Evolutionary conservation across 2,888 invertebrate species (phyloP), one percentile per base, ranked within the genome.

Genomic region (Thelaira solivaga): DNA sequence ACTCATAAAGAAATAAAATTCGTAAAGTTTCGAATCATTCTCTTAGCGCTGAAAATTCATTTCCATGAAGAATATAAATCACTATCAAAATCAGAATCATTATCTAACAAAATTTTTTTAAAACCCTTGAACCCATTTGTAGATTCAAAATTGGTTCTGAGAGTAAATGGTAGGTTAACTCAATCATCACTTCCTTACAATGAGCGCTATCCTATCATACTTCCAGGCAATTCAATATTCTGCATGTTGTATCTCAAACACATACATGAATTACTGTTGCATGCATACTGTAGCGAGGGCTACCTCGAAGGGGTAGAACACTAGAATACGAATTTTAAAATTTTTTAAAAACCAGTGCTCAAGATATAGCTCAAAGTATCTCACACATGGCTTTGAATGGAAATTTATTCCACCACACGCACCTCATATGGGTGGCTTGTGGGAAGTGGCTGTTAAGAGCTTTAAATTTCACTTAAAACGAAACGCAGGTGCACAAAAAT

Each of bases 371-470:
- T 13, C 22, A 31, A 13, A 57, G 18, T 68, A 75, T 10, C 10
- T 43, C 2, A 16, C 26, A 3, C 75, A 68, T 1, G 55, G 75
- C 1, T 68, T 75, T 22, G 45, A 62, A 24, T 75, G 75, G 49
- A 22, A 8, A 0, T 76, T 76, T 8, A 76, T 69, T n/a, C 69
- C 74, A 16, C 67, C 74, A 1, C 57, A 41, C 5, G 53, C 74
- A n/a, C 75, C 69, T 8, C 75, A 76, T 13, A 64, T 76, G 68
- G 75, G 75, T 13, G 68, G 55, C 5, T 18, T 76, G 43, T 76
- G 59, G 57, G 59, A 64, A 13, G 55, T 64, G 0, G 69, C 69
- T 0, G 64, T 69, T 0, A 69, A 76, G 29, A 57, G 45, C 13
- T 62, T 71, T 11, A 59, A 61, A n/a, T 45, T 31, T 20, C 61